Evolutionary conservation across 2,113 vertebrate species (phyloP).

Genomic region (Perognathus longimembris): DNA sequence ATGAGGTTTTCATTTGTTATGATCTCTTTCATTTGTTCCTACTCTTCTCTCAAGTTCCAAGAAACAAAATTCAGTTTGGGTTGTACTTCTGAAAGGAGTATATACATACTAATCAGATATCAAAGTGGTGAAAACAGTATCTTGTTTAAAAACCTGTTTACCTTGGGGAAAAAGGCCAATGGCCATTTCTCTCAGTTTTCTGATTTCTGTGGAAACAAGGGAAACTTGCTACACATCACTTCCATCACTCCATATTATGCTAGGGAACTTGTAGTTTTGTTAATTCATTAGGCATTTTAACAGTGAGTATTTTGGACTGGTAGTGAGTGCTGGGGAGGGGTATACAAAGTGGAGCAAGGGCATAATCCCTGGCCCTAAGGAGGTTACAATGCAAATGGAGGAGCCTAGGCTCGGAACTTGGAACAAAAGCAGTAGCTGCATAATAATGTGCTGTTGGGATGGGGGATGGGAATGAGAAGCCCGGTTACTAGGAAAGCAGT

Average conservation of each 20-base stretch:
- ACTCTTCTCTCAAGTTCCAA: not conserved
- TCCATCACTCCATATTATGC: not conserved
- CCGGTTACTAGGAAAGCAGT: conserved; percentile 42
- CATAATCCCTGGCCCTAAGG: not conserved
- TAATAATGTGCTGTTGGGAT: conserved; percentile 46
- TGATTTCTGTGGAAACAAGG: not conserved
- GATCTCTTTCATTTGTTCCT: conserved; percentile 12
- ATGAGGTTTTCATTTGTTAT: not conserved
- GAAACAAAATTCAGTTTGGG: not conserved
- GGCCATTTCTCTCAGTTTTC: not conserved
- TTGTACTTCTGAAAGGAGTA: not conserved
- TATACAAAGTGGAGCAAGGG: not conserved
- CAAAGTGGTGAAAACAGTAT: conserved; percentile 28
- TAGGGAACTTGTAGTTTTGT: not conserved
- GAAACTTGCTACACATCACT: not conserved
- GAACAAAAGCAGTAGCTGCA: conserved; percentile 75
- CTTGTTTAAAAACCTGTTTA: conserved; percentile 20
- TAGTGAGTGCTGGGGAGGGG: not conserved
- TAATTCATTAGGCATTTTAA: conserved; percentile 3
- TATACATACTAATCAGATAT: not conserved
- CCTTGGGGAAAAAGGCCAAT: conserved; percentile 3
- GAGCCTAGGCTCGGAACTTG: not conserved
- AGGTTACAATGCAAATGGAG: conserved; percentile 37
- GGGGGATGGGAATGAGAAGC: conserved; percentile 43
- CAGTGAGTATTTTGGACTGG: not conserved